Base-by-base conservation (phyloP, 2,888 invertebrate genomes). In the Calameuta pallipes region DNA sequence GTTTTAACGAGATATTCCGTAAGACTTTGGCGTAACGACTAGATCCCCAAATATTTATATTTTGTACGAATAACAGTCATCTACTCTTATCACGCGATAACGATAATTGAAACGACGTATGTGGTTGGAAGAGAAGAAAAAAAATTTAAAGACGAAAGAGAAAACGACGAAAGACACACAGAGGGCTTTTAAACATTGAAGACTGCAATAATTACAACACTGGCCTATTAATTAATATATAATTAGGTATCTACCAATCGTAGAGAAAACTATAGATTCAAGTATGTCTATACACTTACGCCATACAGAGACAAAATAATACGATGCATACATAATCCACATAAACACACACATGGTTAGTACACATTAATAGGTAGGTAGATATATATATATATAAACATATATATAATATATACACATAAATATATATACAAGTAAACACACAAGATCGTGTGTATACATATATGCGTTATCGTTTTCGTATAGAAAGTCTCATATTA, bases 151-250 rank as follows among this genome's bases (percentile, higher is more conserved):
- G 35, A 34, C n/a, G 30, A 34, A 23, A 30, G 23, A 23, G 69
- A 31, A 71, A 71, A 71, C 31, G 12, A 23, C 15, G 23, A 56
- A 23, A 56, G 23, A 56, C 36, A 37, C 37, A 23, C 56, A 9
- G 9, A 31, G 12, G 71, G 73, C 33, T 74, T 85, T 85, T 85
- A 83, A 85, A 86, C 85, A 87, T 85, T 89, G 86, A 89, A 89
- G 89, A 90, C 89, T 90, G 89, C 89, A 89, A 89, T 88, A 88
- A 89, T 86, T 85, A 87, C 84, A 87, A 89, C 87, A 87, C 88
- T 90, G 89, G 89, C 89, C 89, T 90, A 89, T 85, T 85, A 78
- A 83, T 56, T 78, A 73, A 76, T 73, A 78, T 71, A 31, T 71
- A 71, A 12, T 15, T 71, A 71, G 71, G 71, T 56, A 56, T 56